A percentile compares a stretch with the other conserved stretches of the same genome.
These are phyloP conservation scores for Vipera ursinii DNA, from an alignment of 2,797 vertebrate genomes.

Conservation along the genomic window DNA sequence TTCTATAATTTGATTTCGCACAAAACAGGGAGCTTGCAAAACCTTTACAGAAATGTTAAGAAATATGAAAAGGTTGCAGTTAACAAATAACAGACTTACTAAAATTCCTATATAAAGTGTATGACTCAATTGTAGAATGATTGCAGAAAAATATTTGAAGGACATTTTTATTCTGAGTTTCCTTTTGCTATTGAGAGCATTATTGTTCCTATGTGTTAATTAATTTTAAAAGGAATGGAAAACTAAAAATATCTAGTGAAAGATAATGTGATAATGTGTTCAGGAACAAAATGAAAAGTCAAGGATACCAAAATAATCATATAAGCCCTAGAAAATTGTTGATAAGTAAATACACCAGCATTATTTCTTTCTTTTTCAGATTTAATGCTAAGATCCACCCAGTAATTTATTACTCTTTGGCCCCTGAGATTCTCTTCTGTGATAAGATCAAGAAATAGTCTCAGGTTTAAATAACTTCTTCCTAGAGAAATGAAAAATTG, in stretches of 20 bases:
- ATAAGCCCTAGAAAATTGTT: background rate
- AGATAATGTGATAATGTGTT: background rate
- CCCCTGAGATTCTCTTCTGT: background rate
- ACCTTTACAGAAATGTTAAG: slow-evolving; percentile 20
- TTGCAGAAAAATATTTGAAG: background rate
- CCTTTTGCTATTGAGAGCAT: background rate
- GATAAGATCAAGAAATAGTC: background rate
- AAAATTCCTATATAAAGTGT: background rate
- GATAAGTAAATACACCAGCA: background rate
- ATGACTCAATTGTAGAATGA: background rate
- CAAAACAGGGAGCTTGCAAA: slow-evolving; percentile 37
- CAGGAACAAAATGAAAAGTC: background rate
- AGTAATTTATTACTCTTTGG: background rate
- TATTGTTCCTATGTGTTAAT: background rate
- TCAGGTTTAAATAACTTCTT: background rate
- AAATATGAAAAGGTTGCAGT: background rate
- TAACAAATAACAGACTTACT: background rate
- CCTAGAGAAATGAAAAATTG: background rate
- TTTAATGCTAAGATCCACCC: background rate
- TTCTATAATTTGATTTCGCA: background rate
- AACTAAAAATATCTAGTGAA: background rate
- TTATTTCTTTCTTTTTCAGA: background rate
- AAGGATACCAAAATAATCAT: background rate
- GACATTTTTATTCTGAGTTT: background rate
- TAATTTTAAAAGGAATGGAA: background rate